Conservation (phyloP, 2,113 vertebrate genomes). For the Pituophis catenifer region DNA sequence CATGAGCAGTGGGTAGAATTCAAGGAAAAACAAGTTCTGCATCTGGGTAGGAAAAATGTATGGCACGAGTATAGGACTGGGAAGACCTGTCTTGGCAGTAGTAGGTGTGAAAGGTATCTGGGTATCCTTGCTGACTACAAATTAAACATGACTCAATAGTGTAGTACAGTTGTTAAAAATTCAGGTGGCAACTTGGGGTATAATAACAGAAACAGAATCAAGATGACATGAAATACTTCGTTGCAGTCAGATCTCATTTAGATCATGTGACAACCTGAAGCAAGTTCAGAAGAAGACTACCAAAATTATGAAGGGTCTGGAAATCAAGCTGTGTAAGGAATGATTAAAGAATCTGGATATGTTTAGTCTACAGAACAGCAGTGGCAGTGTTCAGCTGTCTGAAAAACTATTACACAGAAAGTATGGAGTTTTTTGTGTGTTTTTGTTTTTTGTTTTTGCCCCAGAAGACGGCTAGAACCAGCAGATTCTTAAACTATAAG, state of each 20-base stretch:
- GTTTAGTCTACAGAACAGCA: neutral
- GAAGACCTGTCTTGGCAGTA: neutral
- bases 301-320: neutral
- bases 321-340: neutral
- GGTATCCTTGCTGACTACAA: neutral
- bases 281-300: neutral
- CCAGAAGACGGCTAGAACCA: neutral
- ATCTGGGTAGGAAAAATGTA: neutral
- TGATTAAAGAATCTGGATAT: neutral
- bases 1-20: neutral
- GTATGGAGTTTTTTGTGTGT: neutral
- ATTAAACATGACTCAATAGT: neutral
- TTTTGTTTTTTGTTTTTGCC: neutral
- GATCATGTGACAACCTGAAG: neutral
- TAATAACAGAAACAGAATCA: neutral
- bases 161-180: neutral
- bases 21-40: neutral
- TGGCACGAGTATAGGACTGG: neutral
- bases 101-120: neutral
- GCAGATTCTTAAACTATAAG: neutral
- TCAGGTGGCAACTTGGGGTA: neutral
- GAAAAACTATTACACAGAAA: neutral
- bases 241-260: neutral
- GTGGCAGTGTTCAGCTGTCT: neutral
- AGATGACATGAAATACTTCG: neutral